These are phyloP conservation scores for Gymnodraco acuticeps DNA, from an alignment of 2,797 vertebrate species.

Conservation along the genomic window DNA sequence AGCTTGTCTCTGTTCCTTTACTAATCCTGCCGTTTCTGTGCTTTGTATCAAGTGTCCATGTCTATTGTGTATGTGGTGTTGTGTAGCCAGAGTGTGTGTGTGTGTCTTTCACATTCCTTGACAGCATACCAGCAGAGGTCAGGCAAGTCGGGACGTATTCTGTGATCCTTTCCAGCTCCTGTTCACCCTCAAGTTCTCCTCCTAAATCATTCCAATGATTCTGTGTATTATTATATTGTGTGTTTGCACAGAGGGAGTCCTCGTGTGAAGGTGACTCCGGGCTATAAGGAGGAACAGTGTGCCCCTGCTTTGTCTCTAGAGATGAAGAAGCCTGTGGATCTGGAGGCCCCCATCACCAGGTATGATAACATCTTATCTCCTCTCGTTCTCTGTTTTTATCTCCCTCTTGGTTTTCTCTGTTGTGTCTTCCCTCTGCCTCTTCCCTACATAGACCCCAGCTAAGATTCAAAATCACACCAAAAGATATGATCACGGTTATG, in stretches of 20 bases:
- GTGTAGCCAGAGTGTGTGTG: background rate
- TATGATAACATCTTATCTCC: slow-evolving; percentile 56
- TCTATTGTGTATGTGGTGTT: slow-evolving; percentile 4
- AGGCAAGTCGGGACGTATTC: slow-evolving; percentile 48
- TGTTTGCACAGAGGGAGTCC: slow-evolving; percentile 89
- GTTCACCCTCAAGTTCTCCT: slow-evolving; percentile 5
- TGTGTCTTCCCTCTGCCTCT: slow-evolving; percentile 23
- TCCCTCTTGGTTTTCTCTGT: slow-evolving; percentile 13
- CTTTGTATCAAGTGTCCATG: background rate
- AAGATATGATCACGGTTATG: background rate
- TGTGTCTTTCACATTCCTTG: slow-evolving; percentile 58
- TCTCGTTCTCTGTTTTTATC: background rate
- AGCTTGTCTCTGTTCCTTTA: background rate
- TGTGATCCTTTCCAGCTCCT: background rate
- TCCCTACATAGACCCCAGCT: background rate
- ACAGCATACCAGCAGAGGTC: slow-evolving; percentile 41
- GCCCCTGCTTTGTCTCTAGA: slow-evolving; percentile 94
- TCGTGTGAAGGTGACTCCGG: slow-evolving; percentile 91
- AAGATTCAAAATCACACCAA: slow-evolving; percentile 4
- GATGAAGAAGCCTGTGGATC: slow-evolving; percentile 95
- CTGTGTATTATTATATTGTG: slow-evolving; percentile 19
- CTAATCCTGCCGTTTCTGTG: background rate
- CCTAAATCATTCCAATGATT: background rate
- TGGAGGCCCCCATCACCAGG: slow-evolving; percentile 96
- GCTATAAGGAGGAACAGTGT: slow-evolving; percentile 97